Base-by-base conservation (phyloP, 2,888 invertebrate genomes). In the Allolobophora icterica region DNA sequence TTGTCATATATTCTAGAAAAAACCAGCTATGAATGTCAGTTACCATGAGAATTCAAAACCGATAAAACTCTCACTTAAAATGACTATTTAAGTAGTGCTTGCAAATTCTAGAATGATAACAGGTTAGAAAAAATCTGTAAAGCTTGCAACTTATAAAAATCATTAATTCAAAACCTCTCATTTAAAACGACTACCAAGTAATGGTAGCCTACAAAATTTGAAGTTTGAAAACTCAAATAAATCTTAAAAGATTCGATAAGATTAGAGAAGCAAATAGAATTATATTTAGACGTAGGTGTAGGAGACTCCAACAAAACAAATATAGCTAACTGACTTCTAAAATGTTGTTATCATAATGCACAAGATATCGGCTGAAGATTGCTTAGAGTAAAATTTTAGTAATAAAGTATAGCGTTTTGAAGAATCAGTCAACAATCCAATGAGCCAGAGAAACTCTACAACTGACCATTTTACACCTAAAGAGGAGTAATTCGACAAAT, bases 1-100 rank as follows among this genome's bases (percentile, higher is more conserved):
- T 96, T 19, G 97, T 96, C 96, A 97, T 97, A 94, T 97, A 97
- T 95, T 97, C 96, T 96, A 94, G 89, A 94, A 94, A 91, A 90
- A 91, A 45, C n/a, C 38, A n/a, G 35, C 13, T n/a, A 71, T n/a
- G 71, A 71, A 71, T 71, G 71, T 71, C n/a, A 71, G 6, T 71
- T 13, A 71, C 71, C 8, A 71, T 0, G n/a, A 71, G 30, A 71
- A 71, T n/a, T 71, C 71, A 71, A 71, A 71, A 71, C 71, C 5
- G 5, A n/a, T n/a, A 30, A 71, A n/a, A 71, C 71, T 71, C 8
- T 8, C 30, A 71, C 17, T n/a, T 11, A 71, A 71, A 71, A 30
- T 45, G 45, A 45, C 45, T 45, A 52, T 21, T 52, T 4, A 71
- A 71, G 30, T 58, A 52, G 3, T 52, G 58, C n/a, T 71, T n/a